Base-by-base conservation (phyloP, 2,888 invertebrate species). In the Dendrolimus houi region DNA sequence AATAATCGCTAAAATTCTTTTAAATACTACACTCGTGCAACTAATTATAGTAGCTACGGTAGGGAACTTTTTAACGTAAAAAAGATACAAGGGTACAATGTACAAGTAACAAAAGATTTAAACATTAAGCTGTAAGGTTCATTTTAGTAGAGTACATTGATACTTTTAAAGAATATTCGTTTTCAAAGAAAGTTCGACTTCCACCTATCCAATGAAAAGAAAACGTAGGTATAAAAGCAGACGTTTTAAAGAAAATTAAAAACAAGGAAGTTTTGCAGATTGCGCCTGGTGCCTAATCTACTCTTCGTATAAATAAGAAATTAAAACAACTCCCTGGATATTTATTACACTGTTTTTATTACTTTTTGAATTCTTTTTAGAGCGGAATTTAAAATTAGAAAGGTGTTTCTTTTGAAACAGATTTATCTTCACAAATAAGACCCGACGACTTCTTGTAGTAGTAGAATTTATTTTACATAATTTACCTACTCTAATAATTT, bases 221-320 rank as follows among this genome's bases (percentile, higher is more conserved):
- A 85, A 88, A 86, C 80, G 81, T 29, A 29, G 29, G 29, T 77
- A 78, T 76, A 83, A 84, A 83, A 89, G 79, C 81, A 79, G 76
- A 85, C 86, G 87, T 89, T 87, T 87, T 88, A 85, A 89, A 89
- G 87, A 88, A 90, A 90, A 89, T 89, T 88, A 87, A 90, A 89
- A 87, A 88, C 84, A 85, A 79, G 87, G 83, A 89, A 89, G 86
- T 87, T 87, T 81, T 79, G 75, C 83, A 85, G 83, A 88, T 88
- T 81, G 87, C 79, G 85, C 83, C 83, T 75, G 80, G 79, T 83
- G 72, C 77, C 71, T 77, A 86, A 88, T 88, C 87, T 85, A 77
- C 81, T 29, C 6, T 84, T 75, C 87, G 85, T 87, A 83, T 85
- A 86, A 87, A 85, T 82, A 85, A 86, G 87, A 89, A 89, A 89